phyloP scores from a whole-genome alignment of 2,888 invertebrate species.

The Eilema caniola region DNA sequence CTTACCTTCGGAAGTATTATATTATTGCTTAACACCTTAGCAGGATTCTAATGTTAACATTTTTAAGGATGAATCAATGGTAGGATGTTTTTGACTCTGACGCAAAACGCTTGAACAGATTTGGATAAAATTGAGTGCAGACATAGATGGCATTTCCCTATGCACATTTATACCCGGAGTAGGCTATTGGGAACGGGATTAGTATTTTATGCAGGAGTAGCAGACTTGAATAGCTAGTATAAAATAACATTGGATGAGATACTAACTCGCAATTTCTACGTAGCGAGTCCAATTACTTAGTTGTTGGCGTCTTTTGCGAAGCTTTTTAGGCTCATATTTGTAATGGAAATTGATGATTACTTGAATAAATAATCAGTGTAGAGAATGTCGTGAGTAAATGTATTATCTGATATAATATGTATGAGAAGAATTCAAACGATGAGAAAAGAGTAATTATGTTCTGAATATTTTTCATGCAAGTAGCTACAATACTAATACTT shows the following conservation, averaged over 20 bases:
- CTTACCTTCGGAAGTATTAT: too few relatives aligned
- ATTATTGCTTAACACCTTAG: too few relatives aligned
- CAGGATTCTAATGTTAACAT: too few relatives aligned
- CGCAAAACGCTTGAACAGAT: background rate
- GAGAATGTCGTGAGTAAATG: background rate
- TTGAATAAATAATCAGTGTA: background rate
- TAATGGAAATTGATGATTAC: background rate
- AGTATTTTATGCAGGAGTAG: background rate
- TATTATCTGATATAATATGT: conserved; percentile 1
- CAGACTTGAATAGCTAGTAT: background rate
- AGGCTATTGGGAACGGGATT: background rate
- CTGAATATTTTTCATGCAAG: background rate
- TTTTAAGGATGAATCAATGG: too few relatives aligned
- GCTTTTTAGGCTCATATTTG: background rate
- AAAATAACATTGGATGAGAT: background rate
- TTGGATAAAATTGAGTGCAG: background rate
- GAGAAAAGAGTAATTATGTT: background rate
- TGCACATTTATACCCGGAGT: background rate
- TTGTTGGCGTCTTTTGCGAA: background rate
- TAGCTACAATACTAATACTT: background rate
- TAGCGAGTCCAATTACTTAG: background rate
- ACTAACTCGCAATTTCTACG: conserved; percentile 1
- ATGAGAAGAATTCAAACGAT: background rate
- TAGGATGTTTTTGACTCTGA: background rate
- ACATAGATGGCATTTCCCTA: background rate